Percentiles rank a stretch among this genome's conserved stretches.
Evolutionary conservation across 2,888 invertebrate genomes (phyloP).

Genomic region (Rugalucina vietnamica): DNA sequence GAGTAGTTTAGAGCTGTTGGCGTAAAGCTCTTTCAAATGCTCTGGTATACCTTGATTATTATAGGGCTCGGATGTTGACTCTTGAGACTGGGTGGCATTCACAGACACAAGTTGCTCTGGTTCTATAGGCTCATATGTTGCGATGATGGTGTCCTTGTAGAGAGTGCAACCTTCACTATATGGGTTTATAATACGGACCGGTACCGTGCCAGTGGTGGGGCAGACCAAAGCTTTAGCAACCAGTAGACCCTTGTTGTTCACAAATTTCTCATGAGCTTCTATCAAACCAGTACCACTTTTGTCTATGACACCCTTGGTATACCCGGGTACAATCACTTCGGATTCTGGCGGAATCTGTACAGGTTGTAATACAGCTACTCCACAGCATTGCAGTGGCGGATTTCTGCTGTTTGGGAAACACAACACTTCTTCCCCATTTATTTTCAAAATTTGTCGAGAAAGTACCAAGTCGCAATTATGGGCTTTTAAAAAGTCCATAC

Average conservation of each 20-base stretch:
- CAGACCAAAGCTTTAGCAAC: constrained; percentile 4
- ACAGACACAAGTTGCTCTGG: background rate
- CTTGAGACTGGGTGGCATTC: background rate
- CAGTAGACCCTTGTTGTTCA: constrained; percentile 12
- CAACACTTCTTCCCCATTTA: background rate
- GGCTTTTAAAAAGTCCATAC: background rate
- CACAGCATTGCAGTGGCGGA: background rate
- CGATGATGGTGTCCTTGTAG: constrained; percentile 14
- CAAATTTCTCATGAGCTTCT: background rate
- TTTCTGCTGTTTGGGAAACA: background rate
- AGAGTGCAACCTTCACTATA: background rate
- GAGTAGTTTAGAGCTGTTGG: constrained; percentile 1
- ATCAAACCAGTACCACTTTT: no score
- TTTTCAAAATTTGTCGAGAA: background rate
- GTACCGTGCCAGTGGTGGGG: background rate
- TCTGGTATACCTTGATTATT: constrained; percentile 4
- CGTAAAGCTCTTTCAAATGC: constrained; percentile 15
- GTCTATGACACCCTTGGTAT: background rate
- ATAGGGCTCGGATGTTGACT: background rate
- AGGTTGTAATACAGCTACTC: background rate
- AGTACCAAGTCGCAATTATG: background rate
- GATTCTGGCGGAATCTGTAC: background rate
- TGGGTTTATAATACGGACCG: constrained; percentile 25
- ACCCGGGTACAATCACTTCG: background rate
- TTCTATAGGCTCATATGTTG: background rate